A percentile compares a stretch with the other conserved stretches of the same genome.
Conservation (phyloP, 2,888 invertebrate species). For the Trissonchulus sp. region DNA sequence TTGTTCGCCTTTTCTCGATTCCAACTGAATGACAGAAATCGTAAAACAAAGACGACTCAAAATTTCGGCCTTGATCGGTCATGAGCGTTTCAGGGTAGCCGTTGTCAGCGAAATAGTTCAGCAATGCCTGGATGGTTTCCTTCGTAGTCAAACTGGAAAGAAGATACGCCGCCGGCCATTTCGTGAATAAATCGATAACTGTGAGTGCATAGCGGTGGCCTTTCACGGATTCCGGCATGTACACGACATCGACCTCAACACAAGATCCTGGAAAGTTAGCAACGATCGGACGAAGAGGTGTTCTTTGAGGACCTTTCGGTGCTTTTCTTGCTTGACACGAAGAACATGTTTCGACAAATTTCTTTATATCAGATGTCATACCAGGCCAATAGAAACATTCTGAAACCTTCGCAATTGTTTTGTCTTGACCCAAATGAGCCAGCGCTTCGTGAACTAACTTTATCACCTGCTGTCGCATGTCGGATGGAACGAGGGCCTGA, state of each 20-base stretch:
- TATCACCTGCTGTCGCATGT: too few relatives aligned
- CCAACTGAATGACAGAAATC: neutral
- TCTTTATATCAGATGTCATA: neutral
- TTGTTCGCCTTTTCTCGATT: neutral
- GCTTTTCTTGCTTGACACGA: neutral
- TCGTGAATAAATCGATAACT: neutral
- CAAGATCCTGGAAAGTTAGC: neutral
- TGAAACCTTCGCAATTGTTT: neutral
- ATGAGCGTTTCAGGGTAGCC: neutral
- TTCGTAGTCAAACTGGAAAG: neutral
- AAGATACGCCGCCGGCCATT: neutral
- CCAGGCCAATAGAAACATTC: neutral
- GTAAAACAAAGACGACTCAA: neutral
- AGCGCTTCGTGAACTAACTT: neutral
- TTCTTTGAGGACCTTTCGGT: neutral
- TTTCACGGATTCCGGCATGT: neutral
- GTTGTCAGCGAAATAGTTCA: neutral
- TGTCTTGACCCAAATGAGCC: neutral
- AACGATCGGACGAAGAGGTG: neutral
- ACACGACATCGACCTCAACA: neutral
- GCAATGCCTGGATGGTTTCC: neutral
- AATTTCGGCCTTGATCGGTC: neutral
- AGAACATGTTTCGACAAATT: neutral
- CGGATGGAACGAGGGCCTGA: too few relatives aligned
- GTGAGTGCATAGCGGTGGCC: neutral